Base-by-base conservation (phyloP, 2,113 vertebrate species). In the Nerophis ophidion region DNA sequence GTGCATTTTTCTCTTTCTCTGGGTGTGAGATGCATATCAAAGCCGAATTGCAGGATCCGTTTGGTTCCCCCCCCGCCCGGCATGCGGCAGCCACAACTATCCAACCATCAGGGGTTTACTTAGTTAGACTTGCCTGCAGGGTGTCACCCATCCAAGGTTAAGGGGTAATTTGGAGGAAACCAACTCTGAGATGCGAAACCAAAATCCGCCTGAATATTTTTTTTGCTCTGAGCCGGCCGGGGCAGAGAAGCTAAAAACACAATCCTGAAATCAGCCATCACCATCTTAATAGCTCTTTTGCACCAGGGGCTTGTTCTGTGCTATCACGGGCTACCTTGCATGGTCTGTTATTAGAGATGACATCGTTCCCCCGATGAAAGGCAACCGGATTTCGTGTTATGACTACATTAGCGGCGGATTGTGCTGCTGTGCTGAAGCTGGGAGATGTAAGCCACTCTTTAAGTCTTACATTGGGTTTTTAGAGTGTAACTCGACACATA, bases 11-110 rank as follows among this genome's bases (percentile, higher is more conserved):
- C 90, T 91, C 90, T 90, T 91, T 90, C 90, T 88, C 88, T 87
- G 90, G 87, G 87, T 92, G 91, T 93, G 91, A 92, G 89, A 91
- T 76, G 87, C 91, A 92, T 94, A 94, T 93, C 91, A 95, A 94
- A 94, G 91, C 85, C 87, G 88, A 84, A 89, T 90, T 83, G 90
- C 91, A 84, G 87, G 90, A 90, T 89, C 88, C 92, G 90, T 88
- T 89, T 61, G 69, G 79, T 84, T 73, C 70, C 26, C 26, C 26
- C 19, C 19, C 26, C 26, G n/a, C 26, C 71, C 67, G 54, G 78
- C 62, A 73, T 77, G 61, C 71, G 69, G 72, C 66, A 66, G 75
- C 73, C 65, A 49, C 76, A 57, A 45, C 58, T 79, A 76, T 40
- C n/a, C 36, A n/a, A 9, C 49, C 49, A 33, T 33, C 49, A 12